Evolutionary conservation across 2,113 vertebrate species (phyloP).

Genomic region (crab-eating macaque (Macaca fascicularis)): T2T-MFA8v1.1 NC_088377.1:133796501-133797000

Average conservation of each 20-base stretch:
- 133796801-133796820: neutral
- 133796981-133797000: neutral
- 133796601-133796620: neutral
- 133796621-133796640: neutral
- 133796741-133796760: neutral
- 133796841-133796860: neutral
- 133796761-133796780: neutral
- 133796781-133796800: neutral
- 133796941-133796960: neutral
- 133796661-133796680: neutral
- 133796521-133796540: neutral
- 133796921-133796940: neutral
- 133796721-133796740: neutral
- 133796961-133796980: neutral
- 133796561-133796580: constrained; percentile 3
- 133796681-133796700: neutral
- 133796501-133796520: neutral
- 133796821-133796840: neutral
- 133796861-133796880: constrained; percentile 2
- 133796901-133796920: too few relatives aligned
- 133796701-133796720: neutral
- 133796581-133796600: neutral
- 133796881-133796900: neutral
- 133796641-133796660: neutral
- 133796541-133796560: neutral